Evolutionary conservation across 2,888 invertebrate genomes (phyloP).

Genomic region (Amphipoea lucens): DNA sequence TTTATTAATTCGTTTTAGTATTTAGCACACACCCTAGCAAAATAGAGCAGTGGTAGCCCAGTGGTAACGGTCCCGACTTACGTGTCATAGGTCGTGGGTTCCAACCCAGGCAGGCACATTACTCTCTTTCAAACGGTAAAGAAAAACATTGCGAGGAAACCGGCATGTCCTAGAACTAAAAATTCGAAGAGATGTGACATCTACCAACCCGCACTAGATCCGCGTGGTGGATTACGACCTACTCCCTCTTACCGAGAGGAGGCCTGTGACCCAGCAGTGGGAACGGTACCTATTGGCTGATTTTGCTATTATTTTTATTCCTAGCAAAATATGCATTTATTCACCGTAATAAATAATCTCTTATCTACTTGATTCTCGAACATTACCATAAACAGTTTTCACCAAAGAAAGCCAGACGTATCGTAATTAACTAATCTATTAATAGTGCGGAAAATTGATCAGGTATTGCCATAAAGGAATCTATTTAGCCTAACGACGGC

Average conservation of each 20-base stretch:
- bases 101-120: too few species aligned
- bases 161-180: not conserved
- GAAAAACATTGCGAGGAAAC: not conserved
- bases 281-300: not conserved
- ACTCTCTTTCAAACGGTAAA: not conserved
- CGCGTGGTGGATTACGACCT: not conserved
- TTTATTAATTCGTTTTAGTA: conserved; percentile 18
- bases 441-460: conserved; percentile 33
- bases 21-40: conserved; percentile 7
- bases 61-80: not conserved
- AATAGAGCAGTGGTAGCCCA: not conserved
- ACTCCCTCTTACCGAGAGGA: not conserved
- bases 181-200: not conserved
- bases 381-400: conserved; percentile 30
- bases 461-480: conserved; percentile 31
- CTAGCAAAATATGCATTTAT: conserved; percentile 6
- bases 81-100: too few species aligned
- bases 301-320: not conserved
- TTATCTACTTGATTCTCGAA: conserved; percentile 9
- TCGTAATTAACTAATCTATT: conserved; percentile 31
- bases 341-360: conserved; percentile 3
- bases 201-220: not conserved
- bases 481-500: conserved; percentile 27
- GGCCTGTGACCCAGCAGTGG: too few species aligned
- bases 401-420: conserved; percentile 17